Evolutionary conservation across 2,888 invertebrate genomes (phyloP).

Genomic region (Leptarthrus brevirostris): DNA sequence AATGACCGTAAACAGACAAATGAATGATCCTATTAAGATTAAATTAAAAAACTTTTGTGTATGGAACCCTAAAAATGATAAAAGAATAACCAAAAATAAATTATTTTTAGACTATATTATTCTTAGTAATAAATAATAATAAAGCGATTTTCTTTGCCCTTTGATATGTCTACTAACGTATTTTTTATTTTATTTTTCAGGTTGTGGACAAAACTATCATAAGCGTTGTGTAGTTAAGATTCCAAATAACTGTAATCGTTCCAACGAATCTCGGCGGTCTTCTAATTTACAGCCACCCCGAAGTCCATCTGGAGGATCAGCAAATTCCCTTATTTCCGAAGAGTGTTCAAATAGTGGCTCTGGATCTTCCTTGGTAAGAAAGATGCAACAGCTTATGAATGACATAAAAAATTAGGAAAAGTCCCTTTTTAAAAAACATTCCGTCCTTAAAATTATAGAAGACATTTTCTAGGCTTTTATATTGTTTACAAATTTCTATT

Average conservation of each 20-base stretch:
- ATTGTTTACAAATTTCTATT: neutral
- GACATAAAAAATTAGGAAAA: constrained; percentile 63
- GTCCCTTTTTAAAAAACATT: neutral
- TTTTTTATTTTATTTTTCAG: constrained; percentile 70
- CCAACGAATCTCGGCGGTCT: constrained; percentile 65
- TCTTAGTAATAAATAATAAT: no score
- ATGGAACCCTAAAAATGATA: no score
- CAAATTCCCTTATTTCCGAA: constrained; percentile 74
- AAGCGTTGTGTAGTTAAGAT: constrained; percentile 97
- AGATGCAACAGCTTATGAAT: constrained; percentile 73
- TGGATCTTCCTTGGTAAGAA: constrained; percentile 80
- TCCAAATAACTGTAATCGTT: constrained; percentile 92
- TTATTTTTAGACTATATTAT: no score
- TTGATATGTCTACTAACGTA: no score
- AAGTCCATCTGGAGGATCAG: constrained; percentile 81
- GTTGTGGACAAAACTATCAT: constrained; percentile 98
- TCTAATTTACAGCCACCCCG: constrained; percentile 69
- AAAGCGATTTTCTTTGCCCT: no score
- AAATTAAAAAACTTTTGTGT: no score
- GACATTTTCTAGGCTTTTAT: neutral
- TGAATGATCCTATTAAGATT: no score
- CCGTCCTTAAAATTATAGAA: neutral
- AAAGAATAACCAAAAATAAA: no score
- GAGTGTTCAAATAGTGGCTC: constrained; percentile 66
- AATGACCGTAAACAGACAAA: no score